These are phyloP conservation scores for Syndactyla subalaris DNA, from an alignment of 2,797 vertebrate species.

Conservation along the genomic window DNA sequence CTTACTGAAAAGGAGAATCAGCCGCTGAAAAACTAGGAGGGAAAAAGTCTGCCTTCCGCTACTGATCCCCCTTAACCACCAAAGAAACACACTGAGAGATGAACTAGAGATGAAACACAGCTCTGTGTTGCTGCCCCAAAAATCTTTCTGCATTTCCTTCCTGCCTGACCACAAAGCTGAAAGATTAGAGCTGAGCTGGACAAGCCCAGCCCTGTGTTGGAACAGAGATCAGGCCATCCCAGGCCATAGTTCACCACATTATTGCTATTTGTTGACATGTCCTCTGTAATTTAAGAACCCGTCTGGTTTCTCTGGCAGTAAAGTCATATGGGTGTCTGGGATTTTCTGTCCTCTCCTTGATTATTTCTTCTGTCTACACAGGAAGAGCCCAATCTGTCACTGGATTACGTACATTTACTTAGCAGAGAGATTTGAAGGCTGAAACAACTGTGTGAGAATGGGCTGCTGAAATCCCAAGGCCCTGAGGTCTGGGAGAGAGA, in stretches of 20 bases:
- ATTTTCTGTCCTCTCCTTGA: conserved; percentile 39
- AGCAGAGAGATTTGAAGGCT: background rate
- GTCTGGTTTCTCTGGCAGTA: background rate
- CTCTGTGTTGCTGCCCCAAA: background rate
- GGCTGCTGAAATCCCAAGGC: background rate
- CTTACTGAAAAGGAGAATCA: background rate
- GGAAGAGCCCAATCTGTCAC: conserved; percentile 20
- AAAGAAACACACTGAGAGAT: background rate
- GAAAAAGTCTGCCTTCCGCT: background rate
- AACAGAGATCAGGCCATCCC: background rate
- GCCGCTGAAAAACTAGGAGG: background rate
- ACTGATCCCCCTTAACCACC: background rate
- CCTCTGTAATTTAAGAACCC: background rate
- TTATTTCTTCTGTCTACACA: conserved; percentile 27
- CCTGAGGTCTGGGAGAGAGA: background rate
- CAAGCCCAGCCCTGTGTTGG: background rate
- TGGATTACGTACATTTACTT: background rate
- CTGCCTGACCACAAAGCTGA: background rate
- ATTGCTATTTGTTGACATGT: background rate
- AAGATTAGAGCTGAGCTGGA: background rate
- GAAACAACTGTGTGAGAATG: background rate
- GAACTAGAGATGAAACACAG: background rate
- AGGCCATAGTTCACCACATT: background rate
- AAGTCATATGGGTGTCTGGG: background rate
- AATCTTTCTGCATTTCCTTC: background rate